Evolutionary conservation across 2,113 vertebrate species (phyloP).

Genomic region (Sinosuthora webbiana): DNA sequence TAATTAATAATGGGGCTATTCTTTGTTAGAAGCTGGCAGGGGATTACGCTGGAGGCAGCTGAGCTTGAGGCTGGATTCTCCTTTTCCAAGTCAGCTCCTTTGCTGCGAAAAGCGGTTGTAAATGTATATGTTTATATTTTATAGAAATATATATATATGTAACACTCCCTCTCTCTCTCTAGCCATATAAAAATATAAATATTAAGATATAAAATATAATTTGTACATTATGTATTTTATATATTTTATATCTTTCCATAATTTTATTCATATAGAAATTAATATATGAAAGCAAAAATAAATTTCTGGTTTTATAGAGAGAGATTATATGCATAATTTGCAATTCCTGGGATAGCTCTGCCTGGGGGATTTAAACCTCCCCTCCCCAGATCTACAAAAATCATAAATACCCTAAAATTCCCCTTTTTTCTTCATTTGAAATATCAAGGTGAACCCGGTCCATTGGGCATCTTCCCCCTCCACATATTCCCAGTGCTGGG

Average conservation of each 20-base stretch:
- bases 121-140: not conserved
- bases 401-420: not conserved
- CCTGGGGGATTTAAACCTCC: not conserved
- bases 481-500: fast-evolving
- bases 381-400: not conserved
- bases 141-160: not conserved
- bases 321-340: not conserved
- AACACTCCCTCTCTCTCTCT: not conserved
- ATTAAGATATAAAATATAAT: not conserved
- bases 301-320: not conserved
- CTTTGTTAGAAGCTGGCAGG: not conserved
- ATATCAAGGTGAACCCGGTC: fast-evolving
- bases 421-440: not conserved
- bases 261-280: not conserved
- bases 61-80: not conserved
- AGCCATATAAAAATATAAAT: not conserved
- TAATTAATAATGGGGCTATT: not conserved
- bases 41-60: not conserved
- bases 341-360: not conserved
- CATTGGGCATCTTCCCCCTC: fast-evolving
- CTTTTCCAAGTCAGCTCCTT: not conserved
- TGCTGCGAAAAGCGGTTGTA: not conserved
- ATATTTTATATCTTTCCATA: fast-evolving
- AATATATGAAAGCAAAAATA: not conserved
- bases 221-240: too few relatives aligned